Evolutionary conservation across 2,888 invertebrate species (phyloP), one percentile per base, ranked within the genome.

Genomic region (Anodontia alba): DNA sequence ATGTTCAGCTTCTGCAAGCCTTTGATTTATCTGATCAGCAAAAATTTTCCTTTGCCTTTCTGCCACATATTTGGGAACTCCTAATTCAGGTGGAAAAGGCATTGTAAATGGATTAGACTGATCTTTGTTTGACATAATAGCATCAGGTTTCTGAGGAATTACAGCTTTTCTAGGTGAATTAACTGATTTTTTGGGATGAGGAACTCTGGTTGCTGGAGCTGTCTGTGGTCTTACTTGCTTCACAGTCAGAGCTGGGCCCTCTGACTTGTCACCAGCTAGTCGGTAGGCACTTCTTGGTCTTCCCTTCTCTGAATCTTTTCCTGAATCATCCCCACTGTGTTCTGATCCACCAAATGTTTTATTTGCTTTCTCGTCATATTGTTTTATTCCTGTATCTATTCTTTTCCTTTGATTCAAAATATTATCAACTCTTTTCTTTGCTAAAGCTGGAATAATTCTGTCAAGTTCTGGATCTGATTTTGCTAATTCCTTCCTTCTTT

Each of bases 381-480:
- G 76, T 46, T 83, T 87, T 10, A 89, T 80, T 20, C 90, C 90
- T 36, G 90, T 90, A 70, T 89, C 86, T 26, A 91, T 86, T 67
- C 86, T 82, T 76, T 90, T 90, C 73, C 88, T 89, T 3, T 84
- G 83, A 15, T 85, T 85, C 33, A 89, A 62, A 43, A 91, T 87
- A 67, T 89, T 89, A 54, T 91, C 90, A 49, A 91, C 87, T 67
- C 91, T 78, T 73, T 88, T 88, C 54, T 85, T 88, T 15, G 89
- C 91, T 29, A 91, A 69, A 43, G 90, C 90, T 29, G 91, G 90
- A 54, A 91, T 84, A 26, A 91, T 82, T 51, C 89, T 87, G 20
- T 88, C 89, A 8, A 91, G 69, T 72, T 92, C 92, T 54, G 92
- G 90, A 76, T 92, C 91, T n/a, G 91, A 91, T 68, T 91, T 90